Evolutionary conservation across 2,113 vertebrate species (phyloP).

Genomic region (Zosterops japonicus): DNA sequence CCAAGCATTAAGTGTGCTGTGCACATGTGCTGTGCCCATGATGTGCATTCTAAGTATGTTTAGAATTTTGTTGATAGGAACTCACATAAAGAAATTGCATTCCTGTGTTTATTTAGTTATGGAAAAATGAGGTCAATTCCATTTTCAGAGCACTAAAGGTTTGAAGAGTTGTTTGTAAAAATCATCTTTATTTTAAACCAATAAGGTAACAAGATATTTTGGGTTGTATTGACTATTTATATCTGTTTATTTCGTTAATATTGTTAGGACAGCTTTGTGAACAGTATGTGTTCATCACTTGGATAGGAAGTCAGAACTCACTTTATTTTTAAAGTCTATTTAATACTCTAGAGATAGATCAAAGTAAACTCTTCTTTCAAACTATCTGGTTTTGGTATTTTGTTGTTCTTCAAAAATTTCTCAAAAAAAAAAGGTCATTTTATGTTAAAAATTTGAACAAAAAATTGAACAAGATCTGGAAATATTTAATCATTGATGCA

Average conservation of each 20-base stretch:
- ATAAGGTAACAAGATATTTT: conserved; percentile 1
- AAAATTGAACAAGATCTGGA: background rate
- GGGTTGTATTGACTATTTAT: background rate
- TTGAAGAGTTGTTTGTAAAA: background rate
- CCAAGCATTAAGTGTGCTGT: background rate
- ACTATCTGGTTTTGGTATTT: background rate
- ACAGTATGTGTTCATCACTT: background rate
- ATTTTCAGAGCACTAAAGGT: background rate
- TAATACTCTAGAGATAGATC: conserved; percentile 18
- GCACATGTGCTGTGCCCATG: background rate
- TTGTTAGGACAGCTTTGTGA: background rate
- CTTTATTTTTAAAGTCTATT: conserved; percentile 16
- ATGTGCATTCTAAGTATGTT: background rate
- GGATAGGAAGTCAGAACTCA: background rate
- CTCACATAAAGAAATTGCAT: background rate
- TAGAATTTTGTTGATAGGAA: background rate
- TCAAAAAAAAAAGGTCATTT: background rate
- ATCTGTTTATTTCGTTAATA: background rate
- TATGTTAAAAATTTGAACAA: background rate
- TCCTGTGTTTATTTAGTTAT: background rate
- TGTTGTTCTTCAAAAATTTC: background rate
- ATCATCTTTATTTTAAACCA: background rate
- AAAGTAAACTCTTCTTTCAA: conserved; percentile 11
- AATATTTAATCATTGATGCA: background rate
- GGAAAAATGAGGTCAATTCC: background rate